Percentiles rank a stretch among this genome's conserved stretches.
phyloP scores from a whole-genome alignment of 2,113 vertebrate genomes.

The Sinocyclocheilus maitianheensis region DNA sequence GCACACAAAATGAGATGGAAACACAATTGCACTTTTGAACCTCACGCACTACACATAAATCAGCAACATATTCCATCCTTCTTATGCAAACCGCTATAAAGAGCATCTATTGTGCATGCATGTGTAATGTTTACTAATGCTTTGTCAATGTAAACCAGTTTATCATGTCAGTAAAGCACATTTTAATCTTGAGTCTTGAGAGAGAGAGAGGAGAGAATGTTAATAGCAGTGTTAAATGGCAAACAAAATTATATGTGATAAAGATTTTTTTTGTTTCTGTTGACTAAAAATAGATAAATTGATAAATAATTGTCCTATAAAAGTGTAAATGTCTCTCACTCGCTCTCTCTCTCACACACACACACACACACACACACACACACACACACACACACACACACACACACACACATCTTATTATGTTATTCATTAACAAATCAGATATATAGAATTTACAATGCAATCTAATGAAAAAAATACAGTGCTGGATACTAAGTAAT shows the following conservation, averaged over 20 bases:
- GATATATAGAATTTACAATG: too few relatives aligned
- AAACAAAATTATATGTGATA: background rate
- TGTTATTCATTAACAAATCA: too few relatives aligned
- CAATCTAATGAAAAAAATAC: too few relatives aligned
- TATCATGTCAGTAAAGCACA: background rate
- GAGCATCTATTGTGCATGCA: background rate
- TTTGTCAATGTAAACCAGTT: background rate
- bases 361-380: too few relatives aligned
- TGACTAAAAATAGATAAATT: background rate
- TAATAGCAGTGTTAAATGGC: background rate
- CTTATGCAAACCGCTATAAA: background rate
- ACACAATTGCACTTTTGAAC: slow-evolving; percentile 24
- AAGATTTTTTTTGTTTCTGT: background rate
- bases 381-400: too few relatives aligned
- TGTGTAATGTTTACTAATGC: slow-evolving; percentile 22
- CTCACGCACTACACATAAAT: background rate
- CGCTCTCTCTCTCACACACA: too few relatives aligned
- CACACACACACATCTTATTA: too few relatives aligned
- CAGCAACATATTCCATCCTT: background rate
- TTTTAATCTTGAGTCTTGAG: background rate
- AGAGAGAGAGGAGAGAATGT: background rate
- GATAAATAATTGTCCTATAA: background rate
- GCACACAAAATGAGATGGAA: slow-evolving; percentile 28
- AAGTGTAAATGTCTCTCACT: too few relatives aligned
- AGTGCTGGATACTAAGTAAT: too few relatives aligned